phyloP scores from a whole-genome alignment of 2,888 invertebrate genomes.

The Agonopterix subpropinquella region DNA sequence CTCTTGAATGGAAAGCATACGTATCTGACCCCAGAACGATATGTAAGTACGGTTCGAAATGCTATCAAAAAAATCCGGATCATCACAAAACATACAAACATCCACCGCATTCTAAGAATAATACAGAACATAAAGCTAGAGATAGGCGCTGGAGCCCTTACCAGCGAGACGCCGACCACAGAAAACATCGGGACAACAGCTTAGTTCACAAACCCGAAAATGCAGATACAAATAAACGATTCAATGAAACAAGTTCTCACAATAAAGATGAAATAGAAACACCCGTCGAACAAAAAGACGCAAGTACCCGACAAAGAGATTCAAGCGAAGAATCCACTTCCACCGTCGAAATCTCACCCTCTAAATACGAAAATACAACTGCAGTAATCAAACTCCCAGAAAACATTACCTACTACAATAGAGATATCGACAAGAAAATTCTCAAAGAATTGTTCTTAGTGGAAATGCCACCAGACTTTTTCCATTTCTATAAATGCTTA shows the following conservation, averaged over 20 bases:
- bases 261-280: background rate
- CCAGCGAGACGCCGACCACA: too few relatives aligned
- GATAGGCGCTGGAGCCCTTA: constrained; percentile 3
- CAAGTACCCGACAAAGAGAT: background rate
- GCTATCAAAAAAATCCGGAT: constrained; percentile 87
- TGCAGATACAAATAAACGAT: too few relatives aligned
- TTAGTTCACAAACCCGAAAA: too few relatives aligned
- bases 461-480: constrained; percentile 94
- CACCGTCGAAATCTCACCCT: background rate
- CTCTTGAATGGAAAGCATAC: constrained; percentile 51
- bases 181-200: too few relatives aligned
- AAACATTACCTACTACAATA: constrained; percentile 49
- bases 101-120: constrained; percentile 56
- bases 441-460: constrained; percentile 86
- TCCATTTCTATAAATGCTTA: constrained; percentile 87
- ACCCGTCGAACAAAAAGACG: background rate
- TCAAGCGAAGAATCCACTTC: background rate
- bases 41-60: constrained; percentile 86
- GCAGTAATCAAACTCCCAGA: constrained; percentile 26
- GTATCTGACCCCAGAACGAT: constrained; percentile 65
- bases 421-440: constrained; percentile 65
- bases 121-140: constrained; percentile 12
- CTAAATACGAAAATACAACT: background rate
- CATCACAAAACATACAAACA: constrained; percentile 87
- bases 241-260: background rate